These are phyloP conservation scores for Siniperca obscura DNA, from an alignment of 2,797 vertebrate species.

Conservation along the genomic window DNA sequence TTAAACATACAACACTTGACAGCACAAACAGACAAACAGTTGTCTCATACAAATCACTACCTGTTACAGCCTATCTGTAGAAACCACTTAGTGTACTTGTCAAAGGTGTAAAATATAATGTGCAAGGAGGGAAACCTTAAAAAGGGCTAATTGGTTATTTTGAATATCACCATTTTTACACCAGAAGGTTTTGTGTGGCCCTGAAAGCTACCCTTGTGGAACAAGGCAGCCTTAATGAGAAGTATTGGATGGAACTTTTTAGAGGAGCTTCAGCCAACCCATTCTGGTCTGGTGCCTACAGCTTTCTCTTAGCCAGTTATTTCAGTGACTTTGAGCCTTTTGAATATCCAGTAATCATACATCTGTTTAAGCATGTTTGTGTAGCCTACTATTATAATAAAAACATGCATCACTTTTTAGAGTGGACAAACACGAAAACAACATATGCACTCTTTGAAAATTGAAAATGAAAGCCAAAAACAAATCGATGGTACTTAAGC, in stretches of 20 bases:
- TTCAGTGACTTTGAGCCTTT: constrained; percentile 8
- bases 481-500: neutral
- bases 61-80: constrained; percentile 4
- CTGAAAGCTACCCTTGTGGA: constrained; percentile 14
- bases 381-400: neutral
- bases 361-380: constrained; percentile 26
- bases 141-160: constrained; percentile 52
- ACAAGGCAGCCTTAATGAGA: constrained; percentile 47
- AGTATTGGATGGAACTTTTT: constrained; percentile 37
- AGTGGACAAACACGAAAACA: neutral
- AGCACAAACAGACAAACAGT: neutral
- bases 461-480: neutral
- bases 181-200: constrained; percentile 19
- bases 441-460: neutral
- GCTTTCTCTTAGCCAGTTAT: constrained; percentile 38
- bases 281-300: constrained; percentile 41
- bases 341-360: constrained; percentile 37
- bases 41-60: neutral
- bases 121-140: constrained; percentile 30
- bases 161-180: constrained; percentile 51
- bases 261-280: constrained; percentile 29
- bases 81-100: constrained; percentile 7
- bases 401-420: neutral
- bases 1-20: neutral
- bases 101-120: constrained; percentile 33